Evolutionary conservation across 1,140 invertebrate genomes (phyloP).

Genomic region (Mactra quadrangularis): DNA sequence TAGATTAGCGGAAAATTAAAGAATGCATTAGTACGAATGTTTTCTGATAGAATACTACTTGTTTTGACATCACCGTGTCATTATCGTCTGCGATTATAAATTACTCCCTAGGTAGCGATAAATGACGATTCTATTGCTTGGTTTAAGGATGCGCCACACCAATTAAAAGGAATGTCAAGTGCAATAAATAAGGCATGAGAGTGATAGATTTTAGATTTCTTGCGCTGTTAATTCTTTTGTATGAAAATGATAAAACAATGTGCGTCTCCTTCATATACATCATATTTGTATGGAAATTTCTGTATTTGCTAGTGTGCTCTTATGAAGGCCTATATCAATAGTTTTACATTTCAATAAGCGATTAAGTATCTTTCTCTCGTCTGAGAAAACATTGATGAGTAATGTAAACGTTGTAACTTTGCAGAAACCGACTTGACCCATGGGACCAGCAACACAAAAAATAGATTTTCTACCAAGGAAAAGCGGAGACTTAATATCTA

Average conservation of each 20-base stretch:
- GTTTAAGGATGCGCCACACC: conserved; percentile 6
- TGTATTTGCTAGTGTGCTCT: too few species aligned
- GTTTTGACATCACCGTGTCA: conserved; percentile 54
- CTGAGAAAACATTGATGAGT: conserved; percentile 67
- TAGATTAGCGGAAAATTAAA: conserved; percentile 64
- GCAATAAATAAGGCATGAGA: too few species aligned
- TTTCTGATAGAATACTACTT: conserved; percentile 21
- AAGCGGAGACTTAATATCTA: conserved; percentile 49
- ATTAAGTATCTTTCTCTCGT: too few species aligned
- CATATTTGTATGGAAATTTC: too few species aligned
- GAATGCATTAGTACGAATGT: conserved; percentile 61
- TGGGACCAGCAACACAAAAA: conserved; percentile 50
- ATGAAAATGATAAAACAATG: too few species aligned
- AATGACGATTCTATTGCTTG: conserved; percentile 30
- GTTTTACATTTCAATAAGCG: too few species aligned
- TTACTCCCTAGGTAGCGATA: conserved; percentile 38
- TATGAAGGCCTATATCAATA: too few species aligned
- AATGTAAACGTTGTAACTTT: conserved; percentile 50
- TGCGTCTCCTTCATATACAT: too few species aligned
- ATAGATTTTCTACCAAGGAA: conserved; percentile 57
- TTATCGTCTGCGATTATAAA: conserved; percentile 35
- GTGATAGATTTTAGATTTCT: too few species aligned
- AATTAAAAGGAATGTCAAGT: conserved; percentile 19
- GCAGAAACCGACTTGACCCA: conserved; percentile 24
- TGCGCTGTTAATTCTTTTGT: too few species aligned